These are phyloP conservation scores for Metopia argyrocephala DNA, from an alignment of 2,888 invertebrate genomes.

Conservation along the genomic window DNA sequence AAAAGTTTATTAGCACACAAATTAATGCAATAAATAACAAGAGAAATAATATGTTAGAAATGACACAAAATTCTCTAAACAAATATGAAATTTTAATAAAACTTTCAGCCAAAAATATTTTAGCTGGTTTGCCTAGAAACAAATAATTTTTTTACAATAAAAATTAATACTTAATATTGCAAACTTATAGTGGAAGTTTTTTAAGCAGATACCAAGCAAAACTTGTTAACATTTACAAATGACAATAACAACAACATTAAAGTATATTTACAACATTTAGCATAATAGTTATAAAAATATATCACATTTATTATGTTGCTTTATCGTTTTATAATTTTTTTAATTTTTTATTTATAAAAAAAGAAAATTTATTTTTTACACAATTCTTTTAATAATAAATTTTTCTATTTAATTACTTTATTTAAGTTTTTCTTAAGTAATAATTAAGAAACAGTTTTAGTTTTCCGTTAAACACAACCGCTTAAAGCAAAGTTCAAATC, in stretches of 20 bases:
- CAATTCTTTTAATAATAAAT: constrained; percentile 7
- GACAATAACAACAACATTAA: not conserved
- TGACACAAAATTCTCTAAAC: too few relatives aligned
- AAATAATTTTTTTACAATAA: constrained; percentile 21
- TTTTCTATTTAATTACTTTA: constrained; percentile 8
- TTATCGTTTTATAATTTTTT: not conserved
- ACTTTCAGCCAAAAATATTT: constrained; percentile 6
- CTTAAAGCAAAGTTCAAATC: constrained; percentile 63
- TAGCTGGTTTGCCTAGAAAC: constrained; percentile 17
- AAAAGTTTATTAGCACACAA: constrained; percentile 31
- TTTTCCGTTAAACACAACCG: constrained; percentile 59
- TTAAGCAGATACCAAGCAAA: constrained; percentile 58
- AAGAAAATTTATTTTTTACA: not conserved
- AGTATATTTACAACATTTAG: constrained; percentile 26
- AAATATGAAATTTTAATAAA: too few relatives aligned
- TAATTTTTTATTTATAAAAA: not conserved
- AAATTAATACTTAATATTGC: constrained; percentile 2
- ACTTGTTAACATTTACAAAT: constrained; percentile 67
- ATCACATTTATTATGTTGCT: not conserved
- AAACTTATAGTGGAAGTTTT: constrained; percentile 35
- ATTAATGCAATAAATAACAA: constrained; percentile 14
- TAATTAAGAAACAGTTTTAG: not conserved
- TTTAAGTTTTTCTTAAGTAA: constrained; percentile 4
- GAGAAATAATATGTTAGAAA: not conserved
- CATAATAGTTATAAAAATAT: constrained; percentile 27